phyloP scores from a whole-genome alignment of 2,113 vertebrate genomes.

The Argyrosomus japonicus region DNA sequence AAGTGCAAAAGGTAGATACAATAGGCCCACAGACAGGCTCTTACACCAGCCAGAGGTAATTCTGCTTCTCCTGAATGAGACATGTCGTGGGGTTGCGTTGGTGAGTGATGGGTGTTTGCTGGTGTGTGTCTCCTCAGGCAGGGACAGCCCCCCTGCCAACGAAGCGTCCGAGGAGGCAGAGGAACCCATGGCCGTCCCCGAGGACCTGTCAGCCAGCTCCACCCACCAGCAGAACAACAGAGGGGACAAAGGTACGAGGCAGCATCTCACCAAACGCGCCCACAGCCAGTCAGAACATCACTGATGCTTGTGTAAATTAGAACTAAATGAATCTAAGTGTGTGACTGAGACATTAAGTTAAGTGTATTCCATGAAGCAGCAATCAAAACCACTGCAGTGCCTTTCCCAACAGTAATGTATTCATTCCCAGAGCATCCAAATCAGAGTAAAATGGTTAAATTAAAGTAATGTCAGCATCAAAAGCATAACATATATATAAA shows the following conservation, averaged over 20 bases:
- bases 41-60: conserved; percentile 49
- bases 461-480: conserved; percentile 55
- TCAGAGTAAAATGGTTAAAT: conserved; percentile 40
- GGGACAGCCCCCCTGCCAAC: conserved; percentile 90
- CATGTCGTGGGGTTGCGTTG: conserved; percentile 6
- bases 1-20: conserved; percentile 61
- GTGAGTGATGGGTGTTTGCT: conserved; percentile 64
- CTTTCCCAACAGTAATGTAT: conserved; percentile 27
- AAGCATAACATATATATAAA: conserved; percentile 37
- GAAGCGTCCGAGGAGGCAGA: conserved; percentile 92
- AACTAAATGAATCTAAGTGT: conserved; percentile 4
- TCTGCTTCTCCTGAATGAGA: conserved; percentile 57
- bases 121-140: conserved; percentile 83
- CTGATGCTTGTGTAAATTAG: conserved; percentile 24
- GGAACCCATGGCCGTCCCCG: conserved; percentile 97
- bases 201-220: conserved; percentile 95
- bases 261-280: conserved; percentile 23
- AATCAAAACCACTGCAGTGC: conserved; percentile 15
- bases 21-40: conserved; percentile 56
- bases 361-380: conserved; percentile 35
- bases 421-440: conserved; percentile 52
- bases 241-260: conserved; percentile 88
- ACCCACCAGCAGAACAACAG: conserved; percentile 89
- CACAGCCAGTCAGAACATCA: conserved; percentile 31
- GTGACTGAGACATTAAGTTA: conserved; percentile 12